A percentile compares a stretch with the other conserved stretches of the same genome.
These are phyloP conservation scores for Lateolabrax maculatus DNA, from an alignment of 2,797 vertebrate species.

Conservation along the genomic window DNA sequence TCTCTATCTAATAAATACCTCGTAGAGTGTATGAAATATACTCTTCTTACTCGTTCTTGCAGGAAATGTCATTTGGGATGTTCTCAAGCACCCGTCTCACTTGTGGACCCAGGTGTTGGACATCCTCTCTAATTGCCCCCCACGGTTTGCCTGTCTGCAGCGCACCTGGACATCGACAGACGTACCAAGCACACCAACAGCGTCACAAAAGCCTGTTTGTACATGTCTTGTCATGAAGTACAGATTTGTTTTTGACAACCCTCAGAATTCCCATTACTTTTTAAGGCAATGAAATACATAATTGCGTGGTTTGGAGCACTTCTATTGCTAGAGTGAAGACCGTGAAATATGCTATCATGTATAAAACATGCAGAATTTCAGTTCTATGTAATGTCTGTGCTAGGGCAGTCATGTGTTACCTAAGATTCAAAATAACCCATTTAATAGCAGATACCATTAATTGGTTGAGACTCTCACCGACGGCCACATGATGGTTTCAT, in stretches of 20 bases:
- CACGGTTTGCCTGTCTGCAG: constrained; percentile 51
- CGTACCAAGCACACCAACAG: constrained; percentile 34
- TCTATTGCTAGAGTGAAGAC: background rate
- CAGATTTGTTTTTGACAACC: constrained; percentile 51
- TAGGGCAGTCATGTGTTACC: background rate
- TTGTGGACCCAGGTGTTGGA: constrained; percentile 72
- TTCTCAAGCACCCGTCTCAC: constrained; percentile 43
- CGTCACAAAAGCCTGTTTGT: constrained; percentile 29
- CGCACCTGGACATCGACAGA: constrained; percentile 67
- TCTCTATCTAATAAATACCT: constrained; percentile 4
- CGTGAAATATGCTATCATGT: background rate
- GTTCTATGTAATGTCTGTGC: background rate
- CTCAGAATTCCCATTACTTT: constrained; percentile 11
- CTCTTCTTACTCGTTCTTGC: constrained; percentile 8
- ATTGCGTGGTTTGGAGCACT: constrained; percentile 7
- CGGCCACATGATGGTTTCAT: constrained; percentile 12
- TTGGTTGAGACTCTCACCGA: background rate
- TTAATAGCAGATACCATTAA: background rate
- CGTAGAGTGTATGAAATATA: background rate
- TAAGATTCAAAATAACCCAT: background rate
- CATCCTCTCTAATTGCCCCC: constrained; percentile 66
- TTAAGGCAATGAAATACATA: constrained; percentile 10
- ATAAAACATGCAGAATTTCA: background rate
- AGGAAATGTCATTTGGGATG: constrained; percentile 53
- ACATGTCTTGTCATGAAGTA: constrained; percentile 29